Conservation (phyloP, 2,797 vertebrate species). For the Acanthurus lineatus region DNA sequence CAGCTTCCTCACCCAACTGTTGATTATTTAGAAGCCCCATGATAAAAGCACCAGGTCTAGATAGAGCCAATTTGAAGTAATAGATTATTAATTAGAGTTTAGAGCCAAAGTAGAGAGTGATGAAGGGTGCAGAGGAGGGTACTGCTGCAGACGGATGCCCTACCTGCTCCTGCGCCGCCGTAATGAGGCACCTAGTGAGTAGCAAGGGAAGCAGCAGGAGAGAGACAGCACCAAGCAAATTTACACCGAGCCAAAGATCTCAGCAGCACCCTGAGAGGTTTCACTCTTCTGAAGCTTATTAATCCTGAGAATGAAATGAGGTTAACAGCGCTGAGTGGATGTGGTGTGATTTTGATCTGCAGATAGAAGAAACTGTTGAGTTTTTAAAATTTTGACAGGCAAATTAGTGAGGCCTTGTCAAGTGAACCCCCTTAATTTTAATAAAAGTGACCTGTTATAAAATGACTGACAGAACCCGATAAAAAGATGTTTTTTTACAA, state of each 20-base stretch:
- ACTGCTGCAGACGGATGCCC: slow-evolving; percentile 3
- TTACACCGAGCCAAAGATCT: slow-evolving; percentile 57
- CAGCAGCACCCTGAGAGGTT: slow-evolving; percentile 47
- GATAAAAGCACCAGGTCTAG: slow-evolving; percentile 1
- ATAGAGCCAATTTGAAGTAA: slow-evolving; percentile 18
- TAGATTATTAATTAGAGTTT: slow-evolving; percentile 37
- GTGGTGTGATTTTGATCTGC: slow-evolving; percentile 32
- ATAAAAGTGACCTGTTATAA: background rate
- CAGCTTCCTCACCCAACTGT: slow-evolving; percentile 4
- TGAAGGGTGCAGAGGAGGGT: slow-evolving; percentile 28
- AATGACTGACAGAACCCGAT: slow-evolving; percentile 19
- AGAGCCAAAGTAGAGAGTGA: slow-evolving; percentile 2
- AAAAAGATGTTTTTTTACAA: slow-evolving; percentile 1
- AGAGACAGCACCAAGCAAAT: slow-evolving; percentile 21
- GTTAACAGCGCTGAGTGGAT: slow-evolving; percentile 51
- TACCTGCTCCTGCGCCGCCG: background rate
- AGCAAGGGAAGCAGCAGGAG: slow-evolving; percentile 28
- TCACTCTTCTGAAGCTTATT: slow-evolving; percentile 52
- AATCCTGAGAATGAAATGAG: slow-evolving; percentile 61
- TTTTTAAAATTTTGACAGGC: slow-evolving; percentile 31
- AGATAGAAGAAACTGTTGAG: slow-evolving; percentile 21
- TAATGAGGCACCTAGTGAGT: slow-evolving; percentile 48
- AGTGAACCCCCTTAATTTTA: slow-evolving; percentile 1
- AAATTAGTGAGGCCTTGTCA: slow-evolving; percentile 20
- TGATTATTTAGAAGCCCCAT: slow-evolving; percentile 14